phyloP scores from a whole-genome alignment of 2,888 invertebrate species.

The Cryptosula pallasiana region DNA sequence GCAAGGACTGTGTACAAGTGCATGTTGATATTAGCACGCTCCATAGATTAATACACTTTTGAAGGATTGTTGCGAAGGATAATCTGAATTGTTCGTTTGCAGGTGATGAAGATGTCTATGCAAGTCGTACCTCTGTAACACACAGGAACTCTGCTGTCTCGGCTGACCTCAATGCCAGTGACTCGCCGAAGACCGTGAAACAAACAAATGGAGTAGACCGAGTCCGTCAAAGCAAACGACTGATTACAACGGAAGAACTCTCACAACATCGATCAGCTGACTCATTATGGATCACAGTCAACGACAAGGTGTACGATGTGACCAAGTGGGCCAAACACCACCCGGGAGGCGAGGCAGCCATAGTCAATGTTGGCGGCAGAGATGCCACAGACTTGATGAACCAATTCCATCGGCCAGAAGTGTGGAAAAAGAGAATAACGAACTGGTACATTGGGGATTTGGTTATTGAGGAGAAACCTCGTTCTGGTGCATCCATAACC shows the following conservation, averaged over 20 bases:
- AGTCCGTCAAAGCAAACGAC: not conserved
- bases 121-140: no score
- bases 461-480: not conserved
- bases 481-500: not conserved
- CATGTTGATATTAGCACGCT: no score
- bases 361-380: conserved; percentile 5
- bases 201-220: no score
- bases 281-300: conserved; percentile 8
- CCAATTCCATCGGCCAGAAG: conserved; percentile 8
- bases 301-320: conserved; percentile 10
- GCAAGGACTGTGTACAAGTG: no score
- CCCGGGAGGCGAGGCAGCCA: conserved; percentile 14
- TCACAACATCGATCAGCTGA: not conserved
- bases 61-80: no score
- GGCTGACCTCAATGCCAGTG: no score
- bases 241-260: not conserved
- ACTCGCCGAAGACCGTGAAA: no score
- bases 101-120: no score
- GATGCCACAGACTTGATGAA: conserved; percentile 16
- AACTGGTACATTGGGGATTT: conserved; percentile 1
- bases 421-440: not conserved
- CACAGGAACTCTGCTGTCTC: no score
- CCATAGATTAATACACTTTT: no score
- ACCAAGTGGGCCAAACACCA: conserved; percentile 4
- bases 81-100: no score